Percentiles rank a stretch among this genome's conserved stretches.
Conservation (phyloP, 1,140 invertebrate genomes). For the Trichogramma pretiosum region DNA sequence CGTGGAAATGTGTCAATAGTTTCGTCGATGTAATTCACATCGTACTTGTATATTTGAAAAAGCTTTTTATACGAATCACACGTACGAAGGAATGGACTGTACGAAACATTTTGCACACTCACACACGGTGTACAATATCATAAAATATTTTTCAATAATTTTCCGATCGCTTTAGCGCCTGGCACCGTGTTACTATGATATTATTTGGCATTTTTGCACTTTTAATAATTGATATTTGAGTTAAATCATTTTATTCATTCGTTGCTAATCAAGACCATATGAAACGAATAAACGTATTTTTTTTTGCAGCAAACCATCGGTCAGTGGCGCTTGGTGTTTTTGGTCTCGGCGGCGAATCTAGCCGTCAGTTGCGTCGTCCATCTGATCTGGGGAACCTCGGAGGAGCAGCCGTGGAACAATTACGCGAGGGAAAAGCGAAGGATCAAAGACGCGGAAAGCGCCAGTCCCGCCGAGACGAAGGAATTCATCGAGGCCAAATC, state of each 20-base stretch:
- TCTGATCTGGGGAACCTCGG: constrained; percentile 50
- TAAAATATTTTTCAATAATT: not conserved
- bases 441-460: too few species aligned
- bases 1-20: too few species aligned
- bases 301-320: constrained; percentile 54
- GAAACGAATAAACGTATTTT: not conserved
- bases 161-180: not conserved
- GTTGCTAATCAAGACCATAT: not conserved
- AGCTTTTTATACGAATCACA: too few species aligned
- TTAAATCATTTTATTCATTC: not conserved
- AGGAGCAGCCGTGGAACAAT: constrained; percentile 56
- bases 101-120: too few species aligned
- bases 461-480: too few species aligned
- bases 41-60: too few species aligned
- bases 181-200: not conserved
- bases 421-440: constrained; percentile 13
- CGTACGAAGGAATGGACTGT: too few species aligned
- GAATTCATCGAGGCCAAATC: too few species aligned
- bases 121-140: too few species aligned
- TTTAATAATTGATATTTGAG: too few species aligned
- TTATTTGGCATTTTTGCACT: not conserved
- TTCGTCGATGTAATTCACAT: too few species aligned
- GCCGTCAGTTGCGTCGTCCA: constrained; percentile 48
- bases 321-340: constrained; percentile 58
- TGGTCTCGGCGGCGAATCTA: constrained; percentile 49